These are phyloP conservation scores for Cochlearius cochlearius DNA, from an alignment of 2,113 vertebrate genomes.

Conservation along the genomic window DNA sequence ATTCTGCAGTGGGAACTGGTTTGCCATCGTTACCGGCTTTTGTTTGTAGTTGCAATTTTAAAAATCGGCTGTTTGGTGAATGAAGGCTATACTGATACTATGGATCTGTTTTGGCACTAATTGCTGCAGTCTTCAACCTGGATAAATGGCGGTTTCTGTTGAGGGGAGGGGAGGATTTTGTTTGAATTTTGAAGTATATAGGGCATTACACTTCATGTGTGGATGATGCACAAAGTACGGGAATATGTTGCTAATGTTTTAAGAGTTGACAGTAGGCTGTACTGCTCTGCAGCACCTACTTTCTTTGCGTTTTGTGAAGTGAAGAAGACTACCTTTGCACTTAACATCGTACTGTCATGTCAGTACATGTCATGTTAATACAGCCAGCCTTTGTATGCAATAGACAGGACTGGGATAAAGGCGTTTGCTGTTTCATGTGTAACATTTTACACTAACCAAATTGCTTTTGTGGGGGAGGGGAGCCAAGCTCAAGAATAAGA, in stretches of 20 bases:
- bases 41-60: neutral
- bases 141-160: neutral
- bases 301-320: neutral
- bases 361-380: neutral
- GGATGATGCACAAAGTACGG: neutral
- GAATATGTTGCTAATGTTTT: neutral
- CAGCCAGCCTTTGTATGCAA: neutral
- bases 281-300: neutral
- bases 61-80: neutral
- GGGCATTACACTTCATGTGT: accelerated
- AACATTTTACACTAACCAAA: neutral
- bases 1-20: neutral
- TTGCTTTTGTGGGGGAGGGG: neutral
- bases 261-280: neutral
- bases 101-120: neutral
- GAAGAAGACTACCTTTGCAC: neutral
- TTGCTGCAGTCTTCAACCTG: neutral
- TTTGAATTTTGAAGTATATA: neutral
- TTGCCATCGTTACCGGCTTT: neutral
- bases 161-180: neutral
- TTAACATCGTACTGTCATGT: neutral
- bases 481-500: neutral
- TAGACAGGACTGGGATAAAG: neutral
- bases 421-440: neutral
- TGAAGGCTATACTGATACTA: neutral